Percentiles rank a stretch among this genome's conserved stretches.
phyloP scores from a whole-genome alignment of 2,113 vertebrate genomes.

The Solenodon paradoxus region DNA sequence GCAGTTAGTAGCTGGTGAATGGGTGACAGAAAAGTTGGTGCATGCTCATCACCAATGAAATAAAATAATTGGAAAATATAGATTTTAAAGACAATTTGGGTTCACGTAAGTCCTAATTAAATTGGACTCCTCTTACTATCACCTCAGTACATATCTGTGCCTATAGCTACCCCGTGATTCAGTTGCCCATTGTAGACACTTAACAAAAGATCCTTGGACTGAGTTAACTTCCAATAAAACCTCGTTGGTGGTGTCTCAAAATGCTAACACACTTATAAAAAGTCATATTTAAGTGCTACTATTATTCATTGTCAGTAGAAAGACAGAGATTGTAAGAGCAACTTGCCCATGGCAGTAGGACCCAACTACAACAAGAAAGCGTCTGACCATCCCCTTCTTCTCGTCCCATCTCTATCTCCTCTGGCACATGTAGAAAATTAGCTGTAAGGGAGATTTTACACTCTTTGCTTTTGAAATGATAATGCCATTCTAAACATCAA shows the following conservation, averaged over 20 bases:
- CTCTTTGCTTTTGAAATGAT: slow-evolving; percentile 11
- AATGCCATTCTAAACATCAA: background rate
- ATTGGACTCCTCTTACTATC: background rate
- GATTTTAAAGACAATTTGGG: background rate
- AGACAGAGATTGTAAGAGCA: background rate
- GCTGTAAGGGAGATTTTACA: background rate
- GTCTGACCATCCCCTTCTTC: background rate
- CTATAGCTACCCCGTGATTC: fast-evolving
- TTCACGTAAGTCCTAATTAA: background rate
- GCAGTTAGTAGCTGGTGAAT: background rate
- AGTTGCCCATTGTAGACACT: background rate
- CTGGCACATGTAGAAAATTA: background rate
- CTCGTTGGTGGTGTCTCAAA: background rate
- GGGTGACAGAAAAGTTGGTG: background rate
- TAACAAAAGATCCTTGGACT: background rate
- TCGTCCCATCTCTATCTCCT: background rate
- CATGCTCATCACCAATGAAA: background rate
- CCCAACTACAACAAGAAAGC: background rate
- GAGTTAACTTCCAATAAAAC: background rate
- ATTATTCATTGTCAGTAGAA: background rate
- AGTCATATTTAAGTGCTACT: background rate
- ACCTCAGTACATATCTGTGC: background rate
- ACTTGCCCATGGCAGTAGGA: background rate
- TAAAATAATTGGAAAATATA: background rate
- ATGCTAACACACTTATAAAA: background rate